Evolutionary conservation across 2,113 vertebrate species (phyloP), one percentile per base, ranked within the genome.

Genomic region (Nycticryphes semicollaris): DNA sequence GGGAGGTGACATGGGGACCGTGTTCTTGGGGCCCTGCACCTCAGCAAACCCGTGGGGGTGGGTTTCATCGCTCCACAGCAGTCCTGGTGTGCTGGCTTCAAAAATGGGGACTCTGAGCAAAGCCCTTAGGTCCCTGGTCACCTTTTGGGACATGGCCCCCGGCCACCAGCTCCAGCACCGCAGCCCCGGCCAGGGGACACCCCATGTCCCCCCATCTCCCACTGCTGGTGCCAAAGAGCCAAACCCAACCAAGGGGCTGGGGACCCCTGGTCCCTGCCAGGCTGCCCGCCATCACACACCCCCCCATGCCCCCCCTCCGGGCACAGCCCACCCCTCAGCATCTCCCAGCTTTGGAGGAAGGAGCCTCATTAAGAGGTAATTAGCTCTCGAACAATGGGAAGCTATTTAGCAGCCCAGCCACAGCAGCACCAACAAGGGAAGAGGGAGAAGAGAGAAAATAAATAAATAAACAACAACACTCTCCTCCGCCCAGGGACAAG

Each of bases 281-380:
- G 51, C 57, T 13, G 27, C 39, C 45, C 18, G 37, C 47, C 60
- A 22, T 8, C 47, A 73, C 33, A 7, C 17, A 9, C 48, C 22
- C 21, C 48, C 48, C 48, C 48, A 45, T 17, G n/a, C n/a, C n/a
- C 35, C 43, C 59, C 14, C 0, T 21, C 48, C 48, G 10, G 20
- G 48, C 72, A 22, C 51, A 64, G 30, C 33, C 31, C 73, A 41
- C 41, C 37, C 31, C 68, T 10, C 72, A 50, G 66, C 78, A 87
- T 66, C 79, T 6, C 73, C 73, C 8, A 0, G 4, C 92, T 87
- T 67, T 89, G 33, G 78, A 92, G 93, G 39, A 41, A 69, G 92
- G 86, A 93, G 94, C 80, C 95, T 97, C 97, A 97, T 97, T 97
- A 97, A 89, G 95, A 91, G 93, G 89, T 96, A 96, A 97, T 97